Base-by-base conservation (phyloP, 2,113 vertebrate species). In the Heteronetta atricapilla region DNA sequence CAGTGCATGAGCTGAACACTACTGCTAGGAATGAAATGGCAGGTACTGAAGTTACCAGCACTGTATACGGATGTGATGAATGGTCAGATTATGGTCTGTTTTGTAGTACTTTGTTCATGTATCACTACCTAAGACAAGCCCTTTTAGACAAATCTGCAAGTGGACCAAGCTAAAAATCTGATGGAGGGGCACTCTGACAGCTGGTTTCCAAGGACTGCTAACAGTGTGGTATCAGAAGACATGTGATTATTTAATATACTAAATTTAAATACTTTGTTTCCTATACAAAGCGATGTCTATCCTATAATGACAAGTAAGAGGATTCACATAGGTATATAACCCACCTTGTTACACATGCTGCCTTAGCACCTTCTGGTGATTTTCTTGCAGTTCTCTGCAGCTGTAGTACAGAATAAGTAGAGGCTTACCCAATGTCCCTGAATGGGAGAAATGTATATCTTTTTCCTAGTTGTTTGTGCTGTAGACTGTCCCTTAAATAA, bases 221-320 rank as follows among this genome's bases (percentile, higher is more conserved):
- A 5, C 42, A 18, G 1, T 15, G n/a, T 50, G 34, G 14, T 44
- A 12, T 4, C 8, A 4, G 26, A 36, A 21, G 10, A 33, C 1
- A 1, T 80, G 4, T 5, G 22, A 78, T 10, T 67, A 22, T 87
- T 63, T 72, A 68, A 29, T 60, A 18, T 34, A 23, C 42, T 79
- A 7, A 52, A 69, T 87, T 68, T 58, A 82, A 82, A 19, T 31
- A 19, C 7, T 46, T 28, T 33, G 8, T 55, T 36, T 75, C n/a
- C 11, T 3, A 18, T 46, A 25, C 70, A 17, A 36, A 60, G 25
- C 33, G 22, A 14, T 36, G 40, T 5, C 33, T 74, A 0, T 69
- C 19, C 22, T 78, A 53, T 70, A 17, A 66, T 77, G 38, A 48
- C 15, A 74, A 55, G 0, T n/a, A 28, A 72, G 33, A 50, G 11